A percentile compares a stretch with the other conserved stretches of the same genome.
Evolutionary conservation across 92 coral and sea anemone genomes (phyloP).

Genomic region (Porites cylindrica): DNA sequence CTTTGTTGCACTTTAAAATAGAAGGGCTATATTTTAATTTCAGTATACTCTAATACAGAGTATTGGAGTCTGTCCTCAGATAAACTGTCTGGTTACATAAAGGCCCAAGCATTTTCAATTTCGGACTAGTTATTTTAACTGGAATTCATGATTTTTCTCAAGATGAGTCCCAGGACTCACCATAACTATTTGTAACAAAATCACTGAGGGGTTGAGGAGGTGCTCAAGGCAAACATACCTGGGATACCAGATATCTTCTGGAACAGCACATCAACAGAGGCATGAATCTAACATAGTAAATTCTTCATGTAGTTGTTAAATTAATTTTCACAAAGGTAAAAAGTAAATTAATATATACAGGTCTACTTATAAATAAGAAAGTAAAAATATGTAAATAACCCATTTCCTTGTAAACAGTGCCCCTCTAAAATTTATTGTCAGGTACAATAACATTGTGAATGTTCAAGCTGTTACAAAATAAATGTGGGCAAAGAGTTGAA

Average conservation of each 20-base stretch:
- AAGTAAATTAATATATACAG: background rate
- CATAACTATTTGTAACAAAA: too few relatives aligned
- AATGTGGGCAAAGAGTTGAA: too few relatives aligned
- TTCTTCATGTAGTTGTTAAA: background rate
- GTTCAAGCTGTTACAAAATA: too few relatives aligned
- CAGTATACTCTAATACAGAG: too few relatives aligned
- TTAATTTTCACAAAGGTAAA: background rate
- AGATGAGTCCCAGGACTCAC: too few relatives aligned
- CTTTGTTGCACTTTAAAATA: too few relatives aligned
- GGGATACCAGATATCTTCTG: background rate
- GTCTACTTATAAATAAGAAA: background rate
- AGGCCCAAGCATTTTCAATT: too few relatives aligned
- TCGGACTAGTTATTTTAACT: background rate
- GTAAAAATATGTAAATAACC: background rate
- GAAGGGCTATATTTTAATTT: too few relatives aligned
- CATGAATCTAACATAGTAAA: background rate
- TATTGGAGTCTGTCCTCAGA: too few relatives aligned
- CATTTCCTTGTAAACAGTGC: background rate
- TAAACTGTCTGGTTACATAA: too few relatives aligned
- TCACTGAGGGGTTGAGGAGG: background rate
- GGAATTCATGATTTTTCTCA: background rate
- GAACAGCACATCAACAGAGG: background rate
- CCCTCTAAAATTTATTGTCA: background rate
- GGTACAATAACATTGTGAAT: background rate
- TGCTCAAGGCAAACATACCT: background rate